A percentile compares a stretch with the other conserved stretches of the same genome.
Conservation (phyloP, 2,113 vertebrate species). For the Takifugu bimaculatus region DNA sequence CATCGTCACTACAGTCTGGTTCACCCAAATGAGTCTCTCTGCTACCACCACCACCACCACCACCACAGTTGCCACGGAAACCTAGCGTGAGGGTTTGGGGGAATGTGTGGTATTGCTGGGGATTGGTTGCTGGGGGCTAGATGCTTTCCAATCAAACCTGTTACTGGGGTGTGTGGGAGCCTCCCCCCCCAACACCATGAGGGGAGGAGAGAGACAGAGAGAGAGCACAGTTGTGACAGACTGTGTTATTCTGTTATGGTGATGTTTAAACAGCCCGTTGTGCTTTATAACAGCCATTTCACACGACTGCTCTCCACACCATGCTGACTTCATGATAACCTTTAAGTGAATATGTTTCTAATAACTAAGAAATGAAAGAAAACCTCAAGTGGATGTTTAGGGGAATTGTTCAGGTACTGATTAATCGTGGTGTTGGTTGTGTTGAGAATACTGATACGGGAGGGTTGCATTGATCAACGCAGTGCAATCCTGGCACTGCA, state of each 20-base stretch:
- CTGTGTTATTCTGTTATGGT: conserved; percentile 23
- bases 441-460: conserved; percentile 4
- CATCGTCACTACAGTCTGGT: conserved; percentile 58
- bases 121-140: conserved; percentile 76
- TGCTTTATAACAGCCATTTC: conserved; percentile 1
- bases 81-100: conserved; percentile 36
- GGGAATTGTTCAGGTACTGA: background rate
- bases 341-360: background rate
- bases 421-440: background rate
- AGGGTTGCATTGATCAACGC: background rate
- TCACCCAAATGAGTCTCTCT: conserved; percentile 69
- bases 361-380: background rate
- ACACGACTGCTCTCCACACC: background rate
- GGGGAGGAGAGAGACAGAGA: conserved; percentile 38
- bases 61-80: conserved; percentile 74
- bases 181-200: conserved; percentile 4
- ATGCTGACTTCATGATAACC: background rate
- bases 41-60: conserved; percentile 62
- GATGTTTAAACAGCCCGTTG: conserved; percentile 22
- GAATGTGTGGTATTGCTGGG: conserved; percentile 56
- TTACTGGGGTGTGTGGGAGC: conserved; percentile 62
- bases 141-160: conserved; percentile 78
- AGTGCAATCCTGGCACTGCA: too few species aligned
- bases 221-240: conserved; percentile 48
- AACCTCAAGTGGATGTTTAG: too few species aligned